phyloP scores from a whole-genome alignment of 2,888 invertebrate genomes.

The Acanthacorydalis orientalis region DNA sequence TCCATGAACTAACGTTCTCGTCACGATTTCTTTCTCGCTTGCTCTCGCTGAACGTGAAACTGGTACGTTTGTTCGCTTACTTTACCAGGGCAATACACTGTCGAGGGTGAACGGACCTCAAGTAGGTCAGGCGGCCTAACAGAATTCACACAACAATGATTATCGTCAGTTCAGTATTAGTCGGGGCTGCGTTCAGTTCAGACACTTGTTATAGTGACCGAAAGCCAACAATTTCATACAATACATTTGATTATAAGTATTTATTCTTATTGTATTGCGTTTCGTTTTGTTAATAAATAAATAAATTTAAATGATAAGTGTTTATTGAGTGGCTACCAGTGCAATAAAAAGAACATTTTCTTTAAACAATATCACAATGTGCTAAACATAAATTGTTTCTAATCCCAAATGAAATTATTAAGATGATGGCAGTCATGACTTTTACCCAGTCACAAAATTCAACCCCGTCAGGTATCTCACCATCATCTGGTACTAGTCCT shows the following conservation, averaged over 20 bases:
- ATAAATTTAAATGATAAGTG: no score
- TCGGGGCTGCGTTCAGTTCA: background rate
- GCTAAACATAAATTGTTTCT: no score
- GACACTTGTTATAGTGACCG: no score
- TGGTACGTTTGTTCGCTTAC: conserved; percentile 7
- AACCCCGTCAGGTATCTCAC: background rate
- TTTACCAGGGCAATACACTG: conserved; percentile 17
- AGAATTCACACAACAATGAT: conserved; percentile 29
- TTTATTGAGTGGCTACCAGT: no score
- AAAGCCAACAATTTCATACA: no score
- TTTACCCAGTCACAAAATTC: conserved; percentile 18
- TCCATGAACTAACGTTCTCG: conserved; percentile 29
- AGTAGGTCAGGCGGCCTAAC: conserved; percentile 61
- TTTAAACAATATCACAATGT: no score
- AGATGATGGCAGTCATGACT: conserved; percentile 27
- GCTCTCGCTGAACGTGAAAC: conserved; percentile 9
- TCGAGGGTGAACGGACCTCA: conserved; percentile 57
- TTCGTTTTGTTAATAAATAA: no score
- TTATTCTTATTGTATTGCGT: no score
- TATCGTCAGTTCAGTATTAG: background rate
- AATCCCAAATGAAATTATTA: conserved; percentile 5
- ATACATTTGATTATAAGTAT: no score
- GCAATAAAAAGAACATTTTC: no score
- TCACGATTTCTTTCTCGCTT: background rate
- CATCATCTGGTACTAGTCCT: background rate